phyloP scores from a whole-genome alignment of 2,113 vertebrate species.

The Lasiurus borealis region DNA sequence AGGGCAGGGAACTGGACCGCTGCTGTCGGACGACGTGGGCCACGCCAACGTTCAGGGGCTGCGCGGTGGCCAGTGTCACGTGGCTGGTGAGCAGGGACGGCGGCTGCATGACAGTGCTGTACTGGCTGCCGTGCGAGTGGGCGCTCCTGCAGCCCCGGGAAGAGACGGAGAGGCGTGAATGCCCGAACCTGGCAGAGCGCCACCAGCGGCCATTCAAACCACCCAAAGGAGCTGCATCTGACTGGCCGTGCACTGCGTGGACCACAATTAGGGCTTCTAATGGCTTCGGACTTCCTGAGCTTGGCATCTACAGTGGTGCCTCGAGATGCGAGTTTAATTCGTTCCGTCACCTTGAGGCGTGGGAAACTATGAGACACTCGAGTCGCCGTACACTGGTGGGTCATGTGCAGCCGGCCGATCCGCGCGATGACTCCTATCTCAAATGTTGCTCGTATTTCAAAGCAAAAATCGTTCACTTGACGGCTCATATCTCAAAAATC shows the following conservation, averaged over 20 bases:
- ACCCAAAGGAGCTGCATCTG: not conserved
- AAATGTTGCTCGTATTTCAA: no score
- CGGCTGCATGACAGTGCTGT: slow-evolving; percentile 92
- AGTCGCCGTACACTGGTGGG: no score
- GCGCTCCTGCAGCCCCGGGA: slow-evolving; percentile 84
- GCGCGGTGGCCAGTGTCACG: slow-evolving; percentile 87
- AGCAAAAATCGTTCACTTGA: no score
- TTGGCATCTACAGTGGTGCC: no score
- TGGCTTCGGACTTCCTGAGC: no score
- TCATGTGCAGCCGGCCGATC: no score
- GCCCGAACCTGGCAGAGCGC: not conserved
- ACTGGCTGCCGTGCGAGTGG: slow-evolving; percentile 94
- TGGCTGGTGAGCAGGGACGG: slow-evolving; percentile 92
- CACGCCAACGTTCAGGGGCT: slow-evolving; percentile 91
- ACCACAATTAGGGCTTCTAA: not conserved
- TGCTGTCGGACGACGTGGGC: slow-evolving; percentile 91
- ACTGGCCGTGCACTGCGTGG: not conserved
- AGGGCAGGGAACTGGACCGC: slow-evolving; percentile 87
- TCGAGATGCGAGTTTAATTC: no score
- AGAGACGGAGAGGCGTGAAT: not conserved
- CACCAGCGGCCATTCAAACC: not conserved
- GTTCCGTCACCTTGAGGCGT: no score
- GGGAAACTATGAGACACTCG: no score
- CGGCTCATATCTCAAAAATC: no score
- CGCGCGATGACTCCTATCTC: no score